These are phyloP conservation scores for Amazonetta brasiliensis DNA, from an alignment of 2,797 vertebrate genomes.

Conservation along the genomic window DNA sequence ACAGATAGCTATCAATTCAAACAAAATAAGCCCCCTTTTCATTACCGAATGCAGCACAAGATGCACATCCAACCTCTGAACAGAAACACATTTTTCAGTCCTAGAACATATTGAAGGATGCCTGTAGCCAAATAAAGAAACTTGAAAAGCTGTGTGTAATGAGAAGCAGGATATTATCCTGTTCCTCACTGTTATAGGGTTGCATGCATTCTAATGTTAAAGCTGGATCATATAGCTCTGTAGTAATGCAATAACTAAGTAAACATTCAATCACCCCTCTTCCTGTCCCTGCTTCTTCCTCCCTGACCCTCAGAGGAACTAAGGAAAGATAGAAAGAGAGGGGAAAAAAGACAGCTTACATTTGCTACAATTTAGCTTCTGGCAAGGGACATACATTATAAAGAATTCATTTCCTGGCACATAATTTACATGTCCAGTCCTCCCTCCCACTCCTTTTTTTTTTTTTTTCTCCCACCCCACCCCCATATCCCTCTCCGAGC, in stretches of 20 bases:
- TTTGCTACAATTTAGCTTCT: slow-evolving; percentile 76
- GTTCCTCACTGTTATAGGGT: neutral
- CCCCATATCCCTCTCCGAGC: slow-evolving; percentile 38
- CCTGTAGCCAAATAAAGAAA: slow-evolving; percentile 33
- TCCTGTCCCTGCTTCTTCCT: slow-evolving; percentile 69
- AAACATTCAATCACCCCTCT: slow-evolving; percentile 62
- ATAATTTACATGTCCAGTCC: slow-evolving; percentile 78
- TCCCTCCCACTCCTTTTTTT: slow-evolving; percentile 51
- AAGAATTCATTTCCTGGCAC: slow-evolving; percentile 83
- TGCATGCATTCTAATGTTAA: slow-evolving; percentile 19
- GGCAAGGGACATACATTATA: slow-evolving; percentile 73
- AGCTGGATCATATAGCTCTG: slow-evolving; percentile 48
- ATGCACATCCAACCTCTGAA: slow-evolving; percentile 19
- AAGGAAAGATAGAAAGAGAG: neutral
- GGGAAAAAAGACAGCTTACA: neutral
- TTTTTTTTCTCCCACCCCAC: slow-evolving; percentile 53
- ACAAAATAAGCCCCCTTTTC: neutral
- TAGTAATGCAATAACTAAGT: slow-evolving; percentile 57
- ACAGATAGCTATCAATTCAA: neutral
- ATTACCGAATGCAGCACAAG: neutral
- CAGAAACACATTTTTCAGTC: slow-evolving; percentile 56
- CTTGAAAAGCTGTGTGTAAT: slow-evolving; percentile 5
- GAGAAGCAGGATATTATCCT: slow-evolving; percentile 56
- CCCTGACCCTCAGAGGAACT: slow-evolving; percentile 56
- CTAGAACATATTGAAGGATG: neutral